These are phyloP conservation scores for Lasius fuliginosus DNA, from an alignment of 2,888 invertebrate genomes.

Conservation along the genomic window DNA sequence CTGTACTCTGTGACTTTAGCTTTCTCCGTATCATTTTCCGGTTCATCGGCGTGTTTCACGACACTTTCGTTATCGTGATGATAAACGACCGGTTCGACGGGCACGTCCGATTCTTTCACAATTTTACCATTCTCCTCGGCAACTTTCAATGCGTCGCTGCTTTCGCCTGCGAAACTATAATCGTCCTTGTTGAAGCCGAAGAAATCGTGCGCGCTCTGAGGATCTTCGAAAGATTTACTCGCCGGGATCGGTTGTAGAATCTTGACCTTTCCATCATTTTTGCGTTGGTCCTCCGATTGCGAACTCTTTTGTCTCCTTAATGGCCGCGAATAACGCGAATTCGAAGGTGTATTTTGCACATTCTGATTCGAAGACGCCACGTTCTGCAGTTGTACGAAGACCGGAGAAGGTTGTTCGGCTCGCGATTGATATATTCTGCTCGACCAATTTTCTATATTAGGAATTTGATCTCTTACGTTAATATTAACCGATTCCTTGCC, in stretches of 20 bases:
- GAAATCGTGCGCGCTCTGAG: constrained; percentile 68
- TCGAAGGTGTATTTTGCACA: neutral
- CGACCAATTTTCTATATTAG: constrained; percentile 28
- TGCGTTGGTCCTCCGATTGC: neutral
- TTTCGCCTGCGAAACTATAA: constrained; percentile 62
- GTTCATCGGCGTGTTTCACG: constrained; percentile 66
- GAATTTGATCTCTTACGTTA: neutral
- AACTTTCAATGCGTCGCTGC: constrained; percentile 25
- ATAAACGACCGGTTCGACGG: constrained; percentile 66
- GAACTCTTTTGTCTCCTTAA: neutral
- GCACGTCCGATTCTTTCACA: constrained; percentile 26
- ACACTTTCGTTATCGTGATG: constrained; percentile 72
- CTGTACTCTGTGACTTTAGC: constrained; percentile 75
- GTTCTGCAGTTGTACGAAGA: neutral
- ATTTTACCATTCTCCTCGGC: constrained; percentile 37
- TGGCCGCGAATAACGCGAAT: neutral
- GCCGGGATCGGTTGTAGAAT: neutral
- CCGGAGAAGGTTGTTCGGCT: neutral
- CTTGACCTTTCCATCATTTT: neutral
- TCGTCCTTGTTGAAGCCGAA: constrained; percentile 69
- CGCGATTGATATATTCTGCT: constrained; percentile 4
- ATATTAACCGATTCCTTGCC: neutral
- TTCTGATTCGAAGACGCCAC: neutral
- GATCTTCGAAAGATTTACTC: constrained; percentile 58
- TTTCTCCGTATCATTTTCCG: constrained; percentile 74